Percentiles rank a stretch among this genome's conserved stretches.
Conservation (phyloP, 2,888 invertebrate genomes). For the Ectobius pallidus region DNA sequence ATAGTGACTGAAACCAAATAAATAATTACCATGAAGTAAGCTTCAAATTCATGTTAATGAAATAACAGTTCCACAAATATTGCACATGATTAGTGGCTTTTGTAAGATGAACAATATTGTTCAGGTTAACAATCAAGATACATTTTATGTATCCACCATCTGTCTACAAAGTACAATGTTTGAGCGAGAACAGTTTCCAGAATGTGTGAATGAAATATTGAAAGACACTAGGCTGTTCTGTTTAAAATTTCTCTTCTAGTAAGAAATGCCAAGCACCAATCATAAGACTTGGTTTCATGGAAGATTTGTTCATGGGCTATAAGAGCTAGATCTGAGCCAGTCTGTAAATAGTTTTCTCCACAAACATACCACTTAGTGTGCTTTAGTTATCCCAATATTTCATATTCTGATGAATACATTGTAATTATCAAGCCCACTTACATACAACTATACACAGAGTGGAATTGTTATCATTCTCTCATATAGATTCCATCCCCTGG, state of each 20-base stretch:
- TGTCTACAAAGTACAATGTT: background rate
- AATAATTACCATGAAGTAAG: background rate
- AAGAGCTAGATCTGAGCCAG: constrained; percentile 19
- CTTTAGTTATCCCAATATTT: background rate
- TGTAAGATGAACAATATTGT: background rate
- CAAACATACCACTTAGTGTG: background rate
- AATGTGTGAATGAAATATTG: constrained; percentile 1
- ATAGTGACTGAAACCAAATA: background rate
- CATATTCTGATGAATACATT: background rate
- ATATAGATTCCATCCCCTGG: background rate
- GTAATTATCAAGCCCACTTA: background rate
- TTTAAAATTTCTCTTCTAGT: background rate
- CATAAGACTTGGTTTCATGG: background rate
- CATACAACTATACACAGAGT: background rate
- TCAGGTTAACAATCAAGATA: background rate
- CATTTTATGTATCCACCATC: background rate
- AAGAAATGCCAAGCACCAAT: constrained; percentile 20
- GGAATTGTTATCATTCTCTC: background rate
- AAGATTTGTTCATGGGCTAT: constrained; percentile 3
- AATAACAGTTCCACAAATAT: background rate
- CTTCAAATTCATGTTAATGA: background rate
- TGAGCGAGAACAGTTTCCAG: background rate
- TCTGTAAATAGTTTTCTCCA: constrained; percentile 16
- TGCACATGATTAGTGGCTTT: no score
- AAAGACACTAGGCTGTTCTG: constrained; percentile 18